A percentile compares a stretch with the other conserved stretches of the same genome.
These are phyloP conservation scores for Taeniopygia guttata DNA, from an alignment of 2,797 vertebrate genomes.

Conservation along the genomic window DNA sequence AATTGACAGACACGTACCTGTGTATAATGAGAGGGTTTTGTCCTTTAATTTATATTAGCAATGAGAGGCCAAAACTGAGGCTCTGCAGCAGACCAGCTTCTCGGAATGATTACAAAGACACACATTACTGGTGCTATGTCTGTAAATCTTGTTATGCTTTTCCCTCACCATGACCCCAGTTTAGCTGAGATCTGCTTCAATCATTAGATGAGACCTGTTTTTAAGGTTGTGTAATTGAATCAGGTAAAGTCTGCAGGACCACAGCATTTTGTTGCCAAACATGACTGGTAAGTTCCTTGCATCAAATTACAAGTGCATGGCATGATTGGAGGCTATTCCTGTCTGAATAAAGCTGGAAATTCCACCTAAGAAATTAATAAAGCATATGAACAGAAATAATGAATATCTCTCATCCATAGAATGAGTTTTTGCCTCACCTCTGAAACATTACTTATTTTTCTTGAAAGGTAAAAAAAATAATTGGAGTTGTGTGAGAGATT, in stretches of 20 bases:
- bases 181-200: conserved; percentile 50
- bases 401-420: background rate
- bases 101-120: conserved; percentile 17
- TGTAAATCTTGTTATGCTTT: conserved; percentile 54
- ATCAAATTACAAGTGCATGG: conserved; percentile 42
- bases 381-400: background rate
- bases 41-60: conserved; percentile 30
- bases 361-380: background rate
- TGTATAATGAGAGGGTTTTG: conserved; percentile 33
- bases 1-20: conserved; percentile 8
- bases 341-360: background rate
- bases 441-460: background rate
- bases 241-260: conserved; percentile 51
- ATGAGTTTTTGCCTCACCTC: background rate
- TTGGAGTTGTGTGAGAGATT: background rate
- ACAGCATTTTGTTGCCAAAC: conserved; percentile 47
- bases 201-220: conserved; percentile 48
- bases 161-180: conserved; percentile 15
- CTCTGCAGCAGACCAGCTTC: conserved; percentile 44
- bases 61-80: conserved; percentile 42
- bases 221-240: conserved; percentile 62
- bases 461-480: background rate
- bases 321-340: background rate
- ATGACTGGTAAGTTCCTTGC: conserved; percentile 42
- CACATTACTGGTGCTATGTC: conserved; percentile 24